Evolutionary conservation across 2,888 invertebrate species (phyloP).

Genomic region (Sialis lutaria): DNA sequence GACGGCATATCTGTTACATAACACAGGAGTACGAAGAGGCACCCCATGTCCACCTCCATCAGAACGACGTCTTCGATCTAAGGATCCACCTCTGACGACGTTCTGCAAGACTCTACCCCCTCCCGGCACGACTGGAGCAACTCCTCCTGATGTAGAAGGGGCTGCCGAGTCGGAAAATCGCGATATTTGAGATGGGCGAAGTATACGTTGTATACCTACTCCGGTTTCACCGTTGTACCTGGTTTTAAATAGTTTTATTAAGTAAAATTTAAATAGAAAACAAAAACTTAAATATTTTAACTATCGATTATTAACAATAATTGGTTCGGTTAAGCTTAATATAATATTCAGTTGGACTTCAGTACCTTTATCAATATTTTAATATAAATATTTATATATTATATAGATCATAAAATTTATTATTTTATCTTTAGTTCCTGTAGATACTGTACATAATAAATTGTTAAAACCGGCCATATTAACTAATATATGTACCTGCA

Average conservation of each 20-base stretch:
- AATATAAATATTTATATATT: no score
- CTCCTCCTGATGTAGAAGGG: slow-evolving; percentile 9
- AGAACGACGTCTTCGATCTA: slow-evolving; percentile 19
- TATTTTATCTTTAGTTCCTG: no score
- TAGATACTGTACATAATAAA: no score
- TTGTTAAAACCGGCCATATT: neutral
- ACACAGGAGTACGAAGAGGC: slow-evolving; percentile 37
- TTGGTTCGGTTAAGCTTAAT: no score
- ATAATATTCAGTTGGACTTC: no score
- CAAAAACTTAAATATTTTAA: no score
- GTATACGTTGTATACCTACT: slow-evolving; percentile 2
- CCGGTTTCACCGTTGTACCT: slow-evolving; percentile 1
- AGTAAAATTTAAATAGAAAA: neutral
- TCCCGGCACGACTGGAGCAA: neutral
- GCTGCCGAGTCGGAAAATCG: slow-evolving; percentile 20
- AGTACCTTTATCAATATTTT: no score
- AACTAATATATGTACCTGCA: slow-evolving; percentile 31
- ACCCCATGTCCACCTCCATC: slow-evolving; percentile 17
- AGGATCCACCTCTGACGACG: slow-evolving; percentile 16
- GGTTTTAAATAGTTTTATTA: no score
- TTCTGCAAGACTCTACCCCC: neutral
- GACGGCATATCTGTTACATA: slow-evolving; percentile 54
- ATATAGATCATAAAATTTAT: no score
- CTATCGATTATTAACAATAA: neutral
- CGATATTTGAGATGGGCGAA: slow-evolving; percentile 21